Conservation (phyloP, 2,113 vertebrate genomes). For the Pterocles orientalis region DNA sequence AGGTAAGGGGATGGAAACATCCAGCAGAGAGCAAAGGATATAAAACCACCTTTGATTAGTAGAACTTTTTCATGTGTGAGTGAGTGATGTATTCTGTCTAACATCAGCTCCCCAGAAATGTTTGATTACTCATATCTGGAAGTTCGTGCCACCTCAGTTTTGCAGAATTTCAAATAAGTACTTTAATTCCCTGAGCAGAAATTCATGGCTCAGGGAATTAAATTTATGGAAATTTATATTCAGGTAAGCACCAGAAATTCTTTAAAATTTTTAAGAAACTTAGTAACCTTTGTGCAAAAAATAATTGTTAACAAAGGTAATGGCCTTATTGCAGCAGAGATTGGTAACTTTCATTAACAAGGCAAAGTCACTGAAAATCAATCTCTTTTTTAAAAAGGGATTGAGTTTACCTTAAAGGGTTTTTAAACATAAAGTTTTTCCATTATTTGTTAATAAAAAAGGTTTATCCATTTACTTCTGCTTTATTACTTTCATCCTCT, state of each 20-base stretch:
- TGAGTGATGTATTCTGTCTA: not conserved
- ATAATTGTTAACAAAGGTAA: not conserved
- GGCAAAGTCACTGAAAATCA: not conserved
- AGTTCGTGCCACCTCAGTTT: not conserved
- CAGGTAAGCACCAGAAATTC: not conserved
- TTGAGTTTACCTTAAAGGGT: not conserved
- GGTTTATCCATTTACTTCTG: not conserved
- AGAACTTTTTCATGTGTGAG: not conserved
- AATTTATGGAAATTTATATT: not conserved
- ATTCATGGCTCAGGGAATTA: not conserved
- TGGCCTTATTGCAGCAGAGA: not conserved
- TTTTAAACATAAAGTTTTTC: not conserved
- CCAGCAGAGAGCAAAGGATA: not conserved
- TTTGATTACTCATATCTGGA: not conserved
- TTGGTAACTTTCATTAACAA: not conserved
- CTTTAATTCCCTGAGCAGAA: not conserved
- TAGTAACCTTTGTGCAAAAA: not conserved
- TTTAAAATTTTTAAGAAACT: not conserved
- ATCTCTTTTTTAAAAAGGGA: not conserved
- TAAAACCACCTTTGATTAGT: not conserved
- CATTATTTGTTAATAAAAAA: not conserved
- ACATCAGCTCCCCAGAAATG: not conserved
- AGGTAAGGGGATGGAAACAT: not conserved
- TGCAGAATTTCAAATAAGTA: not conserved
- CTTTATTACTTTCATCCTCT: not conserved